phyloP scores from a whole-genome alignment of 2,113 vertebrate species.

The Phaetusa simplex region DNA sequence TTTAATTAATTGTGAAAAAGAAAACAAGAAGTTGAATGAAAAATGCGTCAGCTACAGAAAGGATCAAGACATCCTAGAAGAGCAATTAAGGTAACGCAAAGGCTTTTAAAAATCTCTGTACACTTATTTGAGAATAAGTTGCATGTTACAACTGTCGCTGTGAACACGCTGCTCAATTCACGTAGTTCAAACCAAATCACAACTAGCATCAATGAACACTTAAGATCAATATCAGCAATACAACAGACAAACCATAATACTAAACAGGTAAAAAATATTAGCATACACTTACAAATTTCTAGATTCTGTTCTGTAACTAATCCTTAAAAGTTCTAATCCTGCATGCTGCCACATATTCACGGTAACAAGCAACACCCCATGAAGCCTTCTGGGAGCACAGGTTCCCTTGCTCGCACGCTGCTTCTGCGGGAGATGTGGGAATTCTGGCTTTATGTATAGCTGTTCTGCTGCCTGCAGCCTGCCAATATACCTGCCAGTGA shows the following conservation, averaged over 20 bases:
- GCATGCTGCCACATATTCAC: rapidly evolving
- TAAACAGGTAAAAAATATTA: neutral
- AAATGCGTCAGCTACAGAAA: slow-evolving; percentile 78
- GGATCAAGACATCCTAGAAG: slow-evolving; percentile 73
- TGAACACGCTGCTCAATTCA: neutral
- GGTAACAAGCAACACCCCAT: neutral
- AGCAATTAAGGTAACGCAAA: slow-evolving; percentile 78
- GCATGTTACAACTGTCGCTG: neutral
- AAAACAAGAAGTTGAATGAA: slow-evolving; percentile 80
- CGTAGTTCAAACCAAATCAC: neutral
- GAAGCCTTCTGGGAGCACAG: neutral
- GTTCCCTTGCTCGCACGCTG: rapidly evolving
- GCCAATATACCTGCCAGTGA: neutral
- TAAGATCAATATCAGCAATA: neutral
- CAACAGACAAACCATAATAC: neutral
- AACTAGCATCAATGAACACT: neutral
- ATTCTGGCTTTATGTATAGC: neutral
- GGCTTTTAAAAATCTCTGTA: neutral
- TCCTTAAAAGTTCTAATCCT: neutral
- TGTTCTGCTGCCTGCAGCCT: neutral
- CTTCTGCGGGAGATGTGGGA: neutral
- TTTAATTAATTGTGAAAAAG: slow-evolving; percentile 79
- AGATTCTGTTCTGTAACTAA: neutral
- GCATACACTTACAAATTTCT: neutral
- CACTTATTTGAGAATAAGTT: neutral